Evolutionary conservation across 2,888 invertebrate species (phyloP), one percentile per base, ranked within the genome.

Genomic region (Rhaphigaster nebulosa): DNA sequence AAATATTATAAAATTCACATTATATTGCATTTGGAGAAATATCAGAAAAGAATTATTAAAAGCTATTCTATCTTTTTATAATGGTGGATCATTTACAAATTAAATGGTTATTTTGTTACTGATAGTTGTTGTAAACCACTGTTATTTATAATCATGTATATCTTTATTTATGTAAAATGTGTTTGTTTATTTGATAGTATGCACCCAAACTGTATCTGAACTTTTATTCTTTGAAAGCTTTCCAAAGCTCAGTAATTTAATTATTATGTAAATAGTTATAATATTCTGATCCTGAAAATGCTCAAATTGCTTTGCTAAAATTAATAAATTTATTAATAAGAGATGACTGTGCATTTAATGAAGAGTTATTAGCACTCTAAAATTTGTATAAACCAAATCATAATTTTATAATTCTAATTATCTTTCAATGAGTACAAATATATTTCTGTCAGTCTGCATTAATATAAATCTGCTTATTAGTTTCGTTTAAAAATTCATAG

Each of bases 231-330:
- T 84, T 34, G 18, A 90, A 80, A 84, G 84, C 84, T 90, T 90
- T 90, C 52, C 38, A 38, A 52, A 84, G 90, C 90, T 90, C 80
- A 84, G 41, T 90, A 34, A 38, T 90, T 54, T 70, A 76, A 76
- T 90, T 52, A 52, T 84, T 52, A 34, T 84, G 84, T 90, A 90
- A 50, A 90, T 90, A 90, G 84, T 90, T 84, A 91, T 90, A 89
- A 91, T 90, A 88, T 92, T 90, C 90, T 90, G 88, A 92, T 91
- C 92, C 92, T 92, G 92, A 92, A 92, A 92, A 92, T 92, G 92
- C 92, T 92, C 92, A 92, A 92, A 92, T 91, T 91, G 92, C 92
- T 92, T 92, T 91, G 92, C 92, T 91, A 91, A 91, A 91, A 91
- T 90, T 90, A 90, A 84, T 90, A 90, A 90, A 90, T 90, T 54